Percentiles rank a stretch among this genome's conserved stretches.
Conservation (phyloP, 1,140 invertebrate species). For the fruit fly (Drosophila melanogaster) region Release_6_plus_ISO1_MT NC_004354.4:9883501-9884000, state of each 20-base stretch:
- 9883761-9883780: background rate
- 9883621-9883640: background rate
- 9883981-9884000: too few relatives aligned
- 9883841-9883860: background rate
- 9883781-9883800: constrained; percentile 3
- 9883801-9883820: background rate
- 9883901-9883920: too few relatives aligned
- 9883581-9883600: background rate
- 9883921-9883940: too few relatives aligned
- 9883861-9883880: background rate
- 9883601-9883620: background rate
- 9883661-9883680: background rate
- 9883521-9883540: too few relatives aligned
- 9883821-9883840: constrained; percentile 10
- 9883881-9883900: too few relatives aligned
- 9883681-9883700: background rate
- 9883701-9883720: background rate
- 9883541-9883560: too few relatives aligned
- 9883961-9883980: too few relatives aligned
- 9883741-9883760: background rate
- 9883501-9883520: too few relatives aligned
- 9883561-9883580: too few relatives aligned
- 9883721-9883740: background rate
- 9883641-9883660: too few relatives aligned
- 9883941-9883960: too few relatives aligned